Percentiles rank a stretch among this genome's conserved stretches.
Conservation (phyloP, 2,113 vertebrate species). For the Seriola aureovittata region DNA sequence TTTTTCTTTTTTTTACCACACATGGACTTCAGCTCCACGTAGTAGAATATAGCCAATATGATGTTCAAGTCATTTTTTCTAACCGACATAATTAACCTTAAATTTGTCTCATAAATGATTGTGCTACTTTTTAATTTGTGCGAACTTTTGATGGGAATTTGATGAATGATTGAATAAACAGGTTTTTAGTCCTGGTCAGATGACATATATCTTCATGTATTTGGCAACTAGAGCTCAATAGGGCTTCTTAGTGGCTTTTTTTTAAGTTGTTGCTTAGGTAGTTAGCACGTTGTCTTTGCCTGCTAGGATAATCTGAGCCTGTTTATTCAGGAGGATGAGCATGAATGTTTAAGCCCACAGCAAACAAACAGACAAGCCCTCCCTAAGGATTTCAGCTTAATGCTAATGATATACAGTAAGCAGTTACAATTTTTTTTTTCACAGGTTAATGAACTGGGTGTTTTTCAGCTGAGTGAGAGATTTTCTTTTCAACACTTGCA, state of each 20-base stretch:
- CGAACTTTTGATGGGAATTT: not conserved
- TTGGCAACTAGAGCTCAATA: not conserved
- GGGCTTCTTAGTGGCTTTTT: slow-evolving; percentile 13
- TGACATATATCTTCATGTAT: not conserved
- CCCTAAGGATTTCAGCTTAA: slow-evolving; percentile 59
- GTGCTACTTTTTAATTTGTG: not conserved
- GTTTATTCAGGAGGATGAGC: slow-evolving; percentile 68
- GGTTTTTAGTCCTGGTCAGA: not conserved
- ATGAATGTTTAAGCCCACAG: slow-evolving; percentile 57
- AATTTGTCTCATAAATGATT: not conserved
- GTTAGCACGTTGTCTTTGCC: slow-evolving; percentile 42
- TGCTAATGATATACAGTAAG: slow-evolving; percentile 67
- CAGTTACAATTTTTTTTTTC: slow-evolving; percentile 37
- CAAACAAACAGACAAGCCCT: slow-evolving; percentile 62
- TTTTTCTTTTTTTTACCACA: no score
- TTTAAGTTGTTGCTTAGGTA: slow-evolving; percentile 18
- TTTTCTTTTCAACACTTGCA: not conserved
- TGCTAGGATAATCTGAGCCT: slow-evolving; percentile 54
- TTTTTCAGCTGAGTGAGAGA: slow-evolving; percentile 8
- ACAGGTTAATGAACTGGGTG: slow-evolving; percentile 65
- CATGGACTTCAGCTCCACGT: no score
- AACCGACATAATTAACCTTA: not conserved
- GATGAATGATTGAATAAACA: not conserved
- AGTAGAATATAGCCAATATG: no score
- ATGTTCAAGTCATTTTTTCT: no score